These are phyloP conservation scores for Lampris megalopsis DNA, from an alignment of 2,113 vertebrate species.

Conservation along the genomic window DNA sequence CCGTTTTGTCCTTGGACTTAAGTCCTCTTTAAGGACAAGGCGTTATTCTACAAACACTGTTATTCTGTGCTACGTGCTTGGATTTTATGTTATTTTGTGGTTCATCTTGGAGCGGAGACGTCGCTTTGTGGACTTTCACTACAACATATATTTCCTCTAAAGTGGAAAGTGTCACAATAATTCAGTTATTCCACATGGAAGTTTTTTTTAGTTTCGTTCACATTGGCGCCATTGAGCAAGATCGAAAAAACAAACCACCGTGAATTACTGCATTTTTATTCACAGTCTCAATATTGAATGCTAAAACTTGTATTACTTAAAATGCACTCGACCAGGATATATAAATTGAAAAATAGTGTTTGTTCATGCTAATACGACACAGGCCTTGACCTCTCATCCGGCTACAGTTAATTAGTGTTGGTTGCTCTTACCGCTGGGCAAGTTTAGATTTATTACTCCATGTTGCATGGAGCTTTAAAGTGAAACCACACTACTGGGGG, in stretches of 20 bases:
- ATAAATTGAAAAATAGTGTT: constrained; percentile 79
- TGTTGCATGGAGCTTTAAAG: constrained; percentile 69
- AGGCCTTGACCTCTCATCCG: constrained; percentile 78
- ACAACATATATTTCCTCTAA: constrained; percentile 30
- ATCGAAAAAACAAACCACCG: constrained; percentile 21
- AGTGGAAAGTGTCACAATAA: constrained; percentile 29
- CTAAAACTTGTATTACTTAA: constrained; percentile 58
- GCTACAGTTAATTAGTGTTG: constrained; percentile 81
- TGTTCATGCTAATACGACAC: constrained; percentile 80
- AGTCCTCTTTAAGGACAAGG: constrained; percentile 60
- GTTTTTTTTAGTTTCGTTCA: constrained; percentile 21
- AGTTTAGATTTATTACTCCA: constrained; percentile 79
- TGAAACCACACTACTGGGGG: constrained; percentile 39
- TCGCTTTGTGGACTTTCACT: constrained; percentile 49
- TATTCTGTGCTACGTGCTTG: constrained; percentile 46
- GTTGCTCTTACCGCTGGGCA: constrained; percentile 77
- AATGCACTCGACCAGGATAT: constrained; percentile 47
- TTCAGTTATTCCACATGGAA: constrained; percentile 38
- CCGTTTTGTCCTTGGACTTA: constrained; percentile 72
- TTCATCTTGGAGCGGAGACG: constrained; percentile 52
- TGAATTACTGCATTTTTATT: constrained; percentile 33
- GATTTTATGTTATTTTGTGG: constrained; percentile 24
- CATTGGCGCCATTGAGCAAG: constrained; percentile 8
- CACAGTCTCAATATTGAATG: constrained; percentile 34
- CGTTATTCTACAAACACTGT: constrained; percentile 45